Base-by-base conservation (phyloP, 2,113 vertebrate genomes). In the Rhinolophus ferrumequinum region DNA sequence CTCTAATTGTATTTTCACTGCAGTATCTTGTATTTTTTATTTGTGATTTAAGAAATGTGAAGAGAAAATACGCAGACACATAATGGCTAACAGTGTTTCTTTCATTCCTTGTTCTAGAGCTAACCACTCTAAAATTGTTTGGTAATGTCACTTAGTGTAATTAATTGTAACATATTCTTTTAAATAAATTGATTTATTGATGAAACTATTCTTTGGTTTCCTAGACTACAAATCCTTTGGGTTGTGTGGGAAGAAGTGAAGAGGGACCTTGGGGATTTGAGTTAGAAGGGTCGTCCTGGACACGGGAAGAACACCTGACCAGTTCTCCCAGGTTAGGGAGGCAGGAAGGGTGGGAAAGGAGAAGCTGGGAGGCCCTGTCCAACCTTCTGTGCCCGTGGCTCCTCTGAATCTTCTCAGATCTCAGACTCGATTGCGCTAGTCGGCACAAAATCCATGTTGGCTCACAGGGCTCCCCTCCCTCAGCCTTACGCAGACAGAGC, bases 111-210 rank as follows among this genome's bases (percentile, higher is more conserved):
- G 91, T 97, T 96, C 97, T 98, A 98, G 98, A 98, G 98, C 98
- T 98, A 98, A 98, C 98, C 95, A 97, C 98, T 98, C 98, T 96
- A 97, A 98, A 97, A 96, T 94, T 80, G 98, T 98, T 99, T 98
- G 98, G 98, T 98, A 98, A 98, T 98, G 98, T 99, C 97, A 98
- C 99, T 98, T 98, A 98, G 98, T 99, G 99, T 99, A 99, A 99
- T 99, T 99, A 99, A 99, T 99, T 99, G 99, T 99, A 99, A 99
- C 99, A 99, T 99, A 99, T 99, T 99, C 98, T 99, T 99, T 99
- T 99, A 99, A 99, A 99, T 99, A 99, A 99, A 99, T 98, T 88
- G 97, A 99, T 99, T 99, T 99, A 99, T 99, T 99, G 99, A 99
- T 98, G 98, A 98, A 98, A 97, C 83, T 81, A 12, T 83, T 8